phyloP scores from a whole-genome alignment of 2,888 invertebrate species.

The Campoplex nolae region DNA sequence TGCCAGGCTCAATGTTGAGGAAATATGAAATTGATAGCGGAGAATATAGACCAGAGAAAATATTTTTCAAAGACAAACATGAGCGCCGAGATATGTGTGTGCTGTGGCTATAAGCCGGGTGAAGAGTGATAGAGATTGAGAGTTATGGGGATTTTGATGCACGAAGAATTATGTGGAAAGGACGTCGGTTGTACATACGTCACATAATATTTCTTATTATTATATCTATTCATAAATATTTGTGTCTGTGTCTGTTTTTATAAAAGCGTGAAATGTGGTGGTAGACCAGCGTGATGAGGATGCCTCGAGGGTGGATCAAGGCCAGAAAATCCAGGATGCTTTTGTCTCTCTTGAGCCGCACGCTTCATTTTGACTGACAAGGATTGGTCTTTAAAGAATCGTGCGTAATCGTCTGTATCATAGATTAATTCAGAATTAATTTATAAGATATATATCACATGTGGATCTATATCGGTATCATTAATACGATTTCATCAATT shows the following conservation, averaged over 20 bases:
- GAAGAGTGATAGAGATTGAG: constrained; percentile 3
- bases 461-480: neutral
- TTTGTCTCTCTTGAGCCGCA: neutral
- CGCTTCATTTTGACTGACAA: neutral
- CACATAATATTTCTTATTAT: neutral
- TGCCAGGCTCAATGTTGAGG: constrained; percentile 30
- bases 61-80: constrained; percentile 56
- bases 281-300: constrained; percentile 12
- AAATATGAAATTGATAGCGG: constrained; percentile 53
- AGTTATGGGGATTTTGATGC: constrained; percentile 16
- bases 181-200: too few relatives aligned
- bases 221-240: neutral
- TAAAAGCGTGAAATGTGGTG: neutral
- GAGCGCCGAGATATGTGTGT: constrained; percentile 29
- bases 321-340: constrained; percentile 21
- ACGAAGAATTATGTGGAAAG: neutral
- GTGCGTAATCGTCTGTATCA: constrained; percentile 40
- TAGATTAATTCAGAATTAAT: constrained; percentile 45
- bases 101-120: constrained; percentile 16
- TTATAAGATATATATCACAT: neutral
- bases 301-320: constrained; percentile 21
- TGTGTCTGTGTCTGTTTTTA: constrained; percentile 1
- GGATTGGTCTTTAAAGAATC: constrained; percentile 1
- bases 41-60: constrained; percentile 32
- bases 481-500: constrained; percentile 40